These are phyloP conservation scores for Solenopsis fugax DNA, from an alignment of 1,140 invertebrate species.

Conservation along the genomic window DNA sequence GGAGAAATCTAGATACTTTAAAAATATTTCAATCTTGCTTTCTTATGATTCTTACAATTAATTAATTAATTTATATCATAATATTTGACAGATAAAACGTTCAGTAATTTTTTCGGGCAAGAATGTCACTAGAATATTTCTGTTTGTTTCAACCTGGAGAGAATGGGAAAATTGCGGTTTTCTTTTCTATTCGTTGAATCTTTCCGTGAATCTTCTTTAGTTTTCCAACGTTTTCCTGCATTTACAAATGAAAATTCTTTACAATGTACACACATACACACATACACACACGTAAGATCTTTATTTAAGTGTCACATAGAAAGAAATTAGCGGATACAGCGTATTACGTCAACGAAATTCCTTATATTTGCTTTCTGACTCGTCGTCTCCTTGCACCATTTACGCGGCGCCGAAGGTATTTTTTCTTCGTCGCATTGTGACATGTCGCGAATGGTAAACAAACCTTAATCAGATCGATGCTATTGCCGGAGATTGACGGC, in stretches of 20 bases:
- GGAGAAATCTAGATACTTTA: background rate
- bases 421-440: background rate
- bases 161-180: too few species aligned
- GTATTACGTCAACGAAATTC: background rate
- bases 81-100: background rate
- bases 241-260: background rate
- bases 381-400: background rate
- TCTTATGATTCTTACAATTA: background rate
- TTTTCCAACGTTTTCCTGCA: too few species aligned
- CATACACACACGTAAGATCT: background rate
- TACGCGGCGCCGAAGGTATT: background rate
- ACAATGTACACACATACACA: too few species aligned
- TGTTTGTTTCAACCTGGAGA: too few species aligned
- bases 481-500: slow-evolving; percentile 37
- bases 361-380: background rate
- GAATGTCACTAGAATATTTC: too few species aligned
- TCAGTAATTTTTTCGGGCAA: background rate
- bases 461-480: slow-evolving; percentile 41
- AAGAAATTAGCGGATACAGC: background rate
- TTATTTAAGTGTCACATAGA: too few species aligned
- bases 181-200: too few species aligned
- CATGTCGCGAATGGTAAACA: background rate
- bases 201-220: too few species aligned
- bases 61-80: background rate
- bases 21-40: background rate